A percentile compares a stretch with the other conserved stretches of the same genome.
Conservation (phyloP, 2,797 vertebrate genomes). For the Tachyglossus aculeatus region DNA sequence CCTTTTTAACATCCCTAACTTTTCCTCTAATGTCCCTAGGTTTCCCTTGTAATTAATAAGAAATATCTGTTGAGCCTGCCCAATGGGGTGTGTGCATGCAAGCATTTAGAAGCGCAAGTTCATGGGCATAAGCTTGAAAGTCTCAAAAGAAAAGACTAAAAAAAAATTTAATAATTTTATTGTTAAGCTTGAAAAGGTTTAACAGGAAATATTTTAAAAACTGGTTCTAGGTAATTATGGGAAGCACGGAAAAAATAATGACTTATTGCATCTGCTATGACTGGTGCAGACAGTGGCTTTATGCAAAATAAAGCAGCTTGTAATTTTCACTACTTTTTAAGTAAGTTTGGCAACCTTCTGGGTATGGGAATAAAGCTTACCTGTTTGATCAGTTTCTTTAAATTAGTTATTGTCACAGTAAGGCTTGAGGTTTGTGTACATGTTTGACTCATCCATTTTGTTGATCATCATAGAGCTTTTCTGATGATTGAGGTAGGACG, state of each 20-base stretch:
- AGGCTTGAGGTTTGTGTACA: not conserved
- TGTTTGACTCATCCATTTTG: not conserved
- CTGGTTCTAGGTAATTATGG: constrained; percentile 39
- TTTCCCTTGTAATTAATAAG: no score
- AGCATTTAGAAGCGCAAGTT: no score
- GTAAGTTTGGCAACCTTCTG: not conserved
- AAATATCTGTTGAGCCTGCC: no score
- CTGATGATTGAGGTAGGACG: not conserved
- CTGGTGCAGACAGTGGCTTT: constrained; percentile 25
- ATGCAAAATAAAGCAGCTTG: constrained; percentile 33
- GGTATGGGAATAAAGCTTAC: not conserved
- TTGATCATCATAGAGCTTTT: not conserved
- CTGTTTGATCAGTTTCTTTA: constrained; percentile 5
- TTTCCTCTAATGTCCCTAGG: no score
- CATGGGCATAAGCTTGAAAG: not conserved
- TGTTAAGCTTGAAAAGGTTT: constrained; percentile 38
- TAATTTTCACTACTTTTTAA: not conserved
- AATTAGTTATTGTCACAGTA: not conserved
- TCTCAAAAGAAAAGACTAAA: constrained; percentile 15
- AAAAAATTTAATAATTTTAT: constrained; percentile 22
- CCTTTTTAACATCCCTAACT: no score
- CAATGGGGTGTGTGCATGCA: no score
- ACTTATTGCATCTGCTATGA: constrained; percentile 42
- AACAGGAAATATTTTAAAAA: constrained; percentile 62
- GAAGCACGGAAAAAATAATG: constrained; percentile 21